These are phyloP conservation scores for Melanerpes formicivorus DNA, from an alignment of 2,113 vertebrate genomes.

Conservation along the genomic window DNA sequence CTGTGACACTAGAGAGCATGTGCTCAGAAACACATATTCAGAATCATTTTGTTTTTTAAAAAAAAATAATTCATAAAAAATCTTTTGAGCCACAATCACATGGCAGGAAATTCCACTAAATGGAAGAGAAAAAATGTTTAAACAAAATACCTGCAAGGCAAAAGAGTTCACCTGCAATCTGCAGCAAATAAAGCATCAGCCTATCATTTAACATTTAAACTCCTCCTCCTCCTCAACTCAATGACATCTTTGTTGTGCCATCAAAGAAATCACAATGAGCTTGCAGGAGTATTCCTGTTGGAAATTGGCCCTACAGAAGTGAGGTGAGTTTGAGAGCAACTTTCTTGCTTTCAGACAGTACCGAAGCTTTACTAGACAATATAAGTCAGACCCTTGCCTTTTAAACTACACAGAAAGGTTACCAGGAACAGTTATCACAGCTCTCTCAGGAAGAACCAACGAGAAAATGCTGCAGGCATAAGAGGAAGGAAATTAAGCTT, in stretches of 20 bases:
- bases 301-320: neutral
- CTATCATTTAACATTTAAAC: neutral
- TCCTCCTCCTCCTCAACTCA: neutral
- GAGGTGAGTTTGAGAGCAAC: neutral
- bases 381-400: neutral
- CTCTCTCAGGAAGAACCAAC: conserved; percentile 7
- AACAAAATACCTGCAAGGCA: neutral
- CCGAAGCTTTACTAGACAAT: neutral
- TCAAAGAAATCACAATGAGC: neutral
- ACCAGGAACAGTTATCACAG: conserved; percentile 10
- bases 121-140: neutral
- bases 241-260: neutral
- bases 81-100: neutral
- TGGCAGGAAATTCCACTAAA: neutral
- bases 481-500: conserved; percentile 57
- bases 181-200: neutral
- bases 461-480: conserved; percentile 48
- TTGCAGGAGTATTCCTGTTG: neutral
- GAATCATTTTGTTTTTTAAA: neutral
- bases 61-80: neutral
- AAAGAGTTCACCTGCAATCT: neutral
- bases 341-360: neutral
- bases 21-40: neutral
- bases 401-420: conserved; percentile 13
- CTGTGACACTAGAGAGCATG: neutral